Evolutionary conservation across 2,797 vertebrate species (phyloP).

Genomic region (Distichodus sexfasciatus): DNA sequence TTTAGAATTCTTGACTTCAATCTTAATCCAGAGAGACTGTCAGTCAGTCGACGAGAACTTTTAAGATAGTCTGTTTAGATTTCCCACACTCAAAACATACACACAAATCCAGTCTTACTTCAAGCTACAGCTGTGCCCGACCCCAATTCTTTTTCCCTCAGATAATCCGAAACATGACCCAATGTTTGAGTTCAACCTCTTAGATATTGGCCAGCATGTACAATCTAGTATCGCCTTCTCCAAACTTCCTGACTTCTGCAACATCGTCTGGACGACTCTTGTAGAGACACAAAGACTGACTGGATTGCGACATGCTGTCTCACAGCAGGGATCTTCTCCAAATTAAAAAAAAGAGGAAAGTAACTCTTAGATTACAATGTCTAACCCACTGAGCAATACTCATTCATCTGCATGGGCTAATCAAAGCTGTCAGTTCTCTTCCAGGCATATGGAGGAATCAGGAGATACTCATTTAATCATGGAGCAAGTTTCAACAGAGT

Average conservation of each 20-base stretch:
- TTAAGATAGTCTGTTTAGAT: too few relatives aligned
- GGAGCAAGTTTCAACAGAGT: slow-evolving; percentile 19
- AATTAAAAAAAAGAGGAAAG: too few relatives aligned
- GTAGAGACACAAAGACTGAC: too few relatives aligned
- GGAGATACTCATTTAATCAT: slow-evolving; percentile 11
- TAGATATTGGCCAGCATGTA: neutral
- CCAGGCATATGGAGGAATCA: neutral
- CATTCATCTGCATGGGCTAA: neutral
- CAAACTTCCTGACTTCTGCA: neutral
- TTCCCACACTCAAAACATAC: neutral
- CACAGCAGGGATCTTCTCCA: too few relatives aligned
- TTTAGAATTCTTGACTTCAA: too few relatives aligned
- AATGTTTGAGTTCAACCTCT: neutral
- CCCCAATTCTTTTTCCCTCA: neutral
- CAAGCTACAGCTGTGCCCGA: neutral
- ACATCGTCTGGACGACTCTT: neutral
- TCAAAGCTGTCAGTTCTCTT: slow-evolving; percentile 12
- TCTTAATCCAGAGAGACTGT: too few relatives aligned
- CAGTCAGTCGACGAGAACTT: too few relatives aligned
- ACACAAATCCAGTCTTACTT: neutral
- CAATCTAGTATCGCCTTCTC: neutral
- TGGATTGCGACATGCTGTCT: too few relatives aligned
- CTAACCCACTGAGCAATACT: neutral
- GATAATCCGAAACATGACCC: neutral
- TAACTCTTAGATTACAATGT: too few relatives aligned